Base-by-base conservation (phyloP, 2,888 invertebrate genomes). In the Eilema griseolum region DNA sequence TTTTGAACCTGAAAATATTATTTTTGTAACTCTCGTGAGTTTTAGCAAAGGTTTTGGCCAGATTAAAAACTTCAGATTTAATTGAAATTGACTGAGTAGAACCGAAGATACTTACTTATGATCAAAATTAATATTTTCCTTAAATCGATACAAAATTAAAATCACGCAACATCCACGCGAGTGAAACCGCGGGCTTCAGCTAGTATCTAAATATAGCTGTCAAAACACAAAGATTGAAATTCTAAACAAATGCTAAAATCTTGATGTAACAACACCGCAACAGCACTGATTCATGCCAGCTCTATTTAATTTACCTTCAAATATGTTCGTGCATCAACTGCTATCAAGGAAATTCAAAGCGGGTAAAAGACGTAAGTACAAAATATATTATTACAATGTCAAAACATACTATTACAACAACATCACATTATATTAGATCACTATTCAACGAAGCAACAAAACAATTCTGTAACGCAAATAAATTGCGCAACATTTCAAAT, bases 401-500 rank as follows among this genome's bases (percentile, higher is more conserved):
- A 20, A n/a, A 26, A 56, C 31, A 26, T 26, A 12, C 1, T 46
- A 26, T 26, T 11, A 56, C 14, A 52, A 64, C 23, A 11, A 64
- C 14, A 14, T 52, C 28, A 63, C 20, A 46, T n/a, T 14, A 64
- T 14, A n/a, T 52, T 23, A 14, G 1, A 28, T 65, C 31, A 56
- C 28, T 23, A 31, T 14, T 11, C 26, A 26, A 24, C 59, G 31
- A 33, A 57, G 33, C 56, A 57, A 26, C 14, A 66, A n/a, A 56
- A 33, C 14, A 12, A 57, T 59, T 63, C 41, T 20, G 41, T 41
- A 69, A 59, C 37, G 26, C 3, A 69, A 69, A 52, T 33, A 68
- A 63, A 57, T 69, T 63, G 37, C 68, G 28, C 68, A 69, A 69
- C 24, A 59, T 69, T 69, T 28, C 23, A 14, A 11, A 69, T 63